These are phyloP conservation scores for Lacerta bilineata DNA, from an alignment of 2,797 vertebrate species.

Conservation along the genomic window DNA sequence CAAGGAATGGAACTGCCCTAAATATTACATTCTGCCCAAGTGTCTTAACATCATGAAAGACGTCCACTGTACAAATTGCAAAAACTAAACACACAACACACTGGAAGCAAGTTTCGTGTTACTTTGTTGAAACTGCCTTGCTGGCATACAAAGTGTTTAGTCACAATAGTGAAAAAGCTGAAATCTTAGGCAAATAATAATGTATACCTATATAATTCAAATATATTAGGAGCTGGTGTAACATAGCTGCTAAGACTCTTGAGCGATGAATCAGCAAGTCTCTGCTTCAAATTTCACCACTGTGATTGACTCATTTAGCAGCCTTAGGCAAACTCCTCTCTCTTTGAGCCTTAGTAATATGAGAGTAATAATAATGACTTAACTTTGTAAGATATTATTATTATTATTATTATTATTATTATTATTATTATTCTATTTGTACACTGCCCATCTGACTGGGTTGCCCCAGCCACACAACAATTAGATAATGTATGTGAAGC, in stretches of 20 bases:
- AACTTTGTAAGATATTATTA: too few relatives aligned
- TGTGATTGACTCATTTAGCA: neutral
- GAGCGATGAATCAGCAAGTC: neutral
- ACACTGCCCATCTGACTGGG: too few relatives aligned
- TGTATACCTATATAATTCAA: neutral
- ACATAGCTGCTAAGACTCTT: neutral
- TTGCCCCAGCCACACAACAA: too few relatives aligned
- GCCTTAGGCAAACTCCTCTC: neutral
- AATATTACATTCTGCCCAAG: neutral
- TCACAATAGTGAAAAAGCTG: constrained; percentile 15
- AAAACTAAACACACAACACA: too few relatives aligned
- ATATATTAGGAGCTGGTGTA: neutral
- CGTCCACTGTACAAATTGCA: neutral
- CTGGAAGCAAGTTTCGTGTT: too few relatives aligned
- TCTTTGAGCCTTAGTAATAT: neutral
- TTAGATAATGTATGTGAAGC: too few relatives aligned
- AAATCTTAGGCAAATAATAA: neutral
- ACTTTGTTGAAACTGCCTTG: too few relatives aligned
- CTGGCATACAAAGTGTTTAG: too few relatives aligned
- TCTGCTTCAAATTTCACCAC: too few relatives aligned
- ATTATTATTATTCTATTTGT: too few relatives aligned
- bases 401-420: too few relatives aligned
- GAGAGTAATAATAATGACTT: neutral
- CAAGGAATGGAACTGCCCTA: too few relatives aligned
- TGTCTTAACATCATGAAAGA: neutral